A percentile compares a stretch with the other conserved stretches of the same genome.
Conservation (phyloP, 2,888 invertebrate genomes). For the Rotaria sp. region DNA sequence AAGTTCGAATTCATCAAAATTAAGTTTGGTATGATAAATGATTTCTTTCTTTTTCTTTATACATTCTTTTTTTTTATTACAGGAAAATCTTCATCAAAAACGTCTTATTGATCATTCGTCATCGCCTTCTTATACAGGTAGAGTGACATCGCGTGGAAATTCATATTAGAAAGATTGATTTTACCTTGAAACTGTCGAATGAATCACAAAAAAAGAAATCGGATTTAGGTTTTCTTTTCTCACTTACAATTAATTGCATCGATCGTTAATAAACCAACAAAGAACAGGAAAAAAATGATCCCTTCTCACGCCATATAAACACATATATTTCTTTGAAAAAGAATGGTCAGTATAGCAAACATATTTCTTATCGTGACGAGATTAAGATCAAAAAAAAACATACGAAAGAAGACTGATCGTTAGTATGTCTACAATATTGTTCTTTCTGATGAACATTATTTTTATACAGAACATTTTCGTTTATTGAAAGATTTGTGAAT, state of each 20-base stretch:
- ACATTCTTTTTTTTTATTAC: not conserved
- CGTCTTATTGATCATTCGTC: constrained; percentile 21
- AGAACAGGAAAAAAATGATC: not conserved
- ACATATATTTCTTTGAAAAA: not conserved
- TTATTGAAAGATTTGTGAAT: constrained; percentile 4
- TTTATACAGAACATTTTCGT: not conserved
- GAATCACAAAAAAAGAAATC: not conserved
- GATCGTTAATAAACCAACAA: constrained; percentile 2
- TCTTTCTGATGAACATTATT: no score
- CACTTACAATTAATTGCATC: not conserved
- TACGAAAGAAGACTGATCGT: not conserved
- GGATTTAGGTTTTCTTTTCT: not conserved
- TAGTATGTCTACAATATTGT: not conserved
- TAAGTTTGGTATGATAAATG: constrained; percentile 3
- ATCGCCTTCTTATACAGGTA: constrained; percentile 17
- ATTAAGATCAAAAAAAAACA: not conserved
- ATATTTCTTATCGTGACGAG: constrained; percentile 4
- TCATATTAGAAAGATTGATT: not conserved
- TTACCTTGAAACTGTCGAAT: not conserved
- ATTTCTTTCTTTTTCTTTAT: not conserved
- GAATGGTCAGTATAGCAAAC: not conserved
- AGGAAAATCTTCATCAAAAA: constrained; percentile 27
- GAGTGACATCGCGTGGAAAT: not conserved
- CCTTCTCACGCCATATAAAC: not conserved
- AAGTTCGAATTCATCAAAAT: constrained; percentile 7